Evolutionary conservation across 2,113 vertebrate genomes (phyloP).

Genomic region (Lichenostomus cassidix): DNA sequence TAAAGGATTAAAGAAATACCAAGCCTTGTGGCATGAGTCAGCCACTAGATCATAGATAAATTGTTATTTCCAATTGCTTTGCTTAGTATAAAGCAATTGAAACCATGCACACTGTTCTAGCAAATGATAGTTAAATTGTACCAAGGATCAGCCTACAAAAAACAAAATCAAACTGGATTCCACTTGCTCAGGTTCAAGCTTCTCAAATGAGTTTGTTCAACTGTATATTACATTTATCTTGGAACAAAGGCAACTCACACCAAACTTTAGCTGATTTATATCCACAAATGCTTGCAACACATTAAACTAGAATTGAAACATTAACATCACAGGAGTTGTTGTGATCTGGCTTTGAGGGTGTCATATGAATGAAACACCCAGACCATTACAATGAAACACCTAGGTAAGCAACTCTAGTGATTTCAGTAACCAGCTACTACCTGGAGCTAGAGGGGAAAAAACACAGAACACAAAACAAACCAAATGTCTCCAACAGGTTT

Average conservation of each 20-base stretch:
- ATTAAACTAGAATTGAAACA: not conserved
- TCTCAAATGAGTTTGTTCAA: not conserved
- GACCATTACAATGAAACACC: not conserved
- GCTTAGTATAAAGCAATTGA: not conserved
- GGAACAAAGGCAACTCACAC: not conserved
- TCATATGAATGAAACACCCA: not conserved
- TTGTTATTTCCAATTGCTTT: not conserved
- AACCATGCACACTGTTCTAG: not conserved
- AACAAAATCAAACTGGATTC: not conserved
- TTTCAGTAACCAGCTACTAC: not conserved
- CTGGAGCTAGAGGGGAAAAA: not conserved
- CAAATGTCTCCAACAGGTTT: not conserved
- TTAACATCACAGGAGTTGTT: not conserved
- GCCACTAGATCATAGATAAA: not conserved
- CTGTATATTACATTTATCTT: not conserved
- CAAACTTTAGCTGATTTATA: not conserved
- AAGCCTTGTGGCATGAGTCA: slow-evolving; percentile 17
- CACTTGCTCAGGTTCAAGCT: not conserved
- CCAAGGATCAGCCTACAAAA: not conserved
- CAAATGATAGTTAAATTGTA: not conserved
- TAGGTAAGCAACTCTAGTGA: not conserved
- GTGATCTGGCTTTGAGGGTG: not conserved
- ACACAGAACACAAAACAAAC: not conserved
- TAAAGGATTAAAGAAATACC: slow-evolving; percentile 15
- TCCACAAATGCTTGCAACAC: not conserved